phyloP scores from a whole-genome alignment of 23 tunicate species.

The Trididemnum clinides region DNA sequence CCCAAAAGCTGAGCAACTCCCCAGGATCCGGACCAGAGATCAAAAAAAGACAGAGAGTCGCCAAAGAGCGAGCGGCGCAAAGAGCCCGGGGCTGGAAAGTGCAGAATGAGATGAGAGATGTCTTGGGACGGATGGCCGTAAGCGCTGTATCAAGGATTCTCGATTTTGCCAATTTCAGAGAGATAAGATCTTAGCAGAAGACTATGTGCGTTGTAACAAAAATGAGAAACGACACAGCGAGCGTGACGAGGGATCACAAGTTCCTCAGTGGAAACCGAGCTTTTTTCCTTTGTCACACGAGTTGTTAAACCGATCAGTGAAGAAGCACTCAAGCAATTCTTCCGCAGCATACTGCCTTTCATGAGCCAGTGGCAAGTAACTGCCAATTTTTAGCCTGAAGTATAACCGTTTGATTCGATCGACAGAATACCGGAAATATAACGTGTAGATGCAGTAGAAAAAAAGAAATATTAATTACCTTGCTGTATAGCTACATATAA shows the following conservation, averaged over 20 bases:
- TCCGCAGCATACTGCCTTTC: neutral
- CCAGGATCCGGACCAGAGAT: too few species aligned
- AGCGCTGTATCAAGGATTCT: too few species aligned
- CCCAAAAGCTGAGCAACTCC: too few species aligned
- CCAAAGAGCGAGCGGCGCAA: too few species aligned
- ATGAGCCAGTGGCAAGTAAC: neutral
- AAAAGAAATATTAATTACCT: too few species aligned
- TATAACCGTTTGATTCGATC: neutral
- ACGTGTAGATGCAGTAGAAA: neutral
- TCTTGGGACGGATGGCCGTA: too few species aligned
- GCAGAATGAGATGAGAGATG: too few species aligned
- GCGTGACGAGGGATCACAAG: too few species aligned
- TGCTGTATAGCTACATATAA: neutral
- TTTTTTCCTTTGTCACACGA: neutral
- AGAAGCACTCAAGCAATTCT: neutral
- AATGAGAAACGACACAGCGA: neutral
- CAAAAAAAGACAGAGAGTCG: too few species aligned
- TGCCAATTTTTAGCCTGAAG: neutral
- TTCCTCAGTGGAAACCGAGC: neutral
- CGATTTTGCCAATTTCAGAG: too few species aligned
- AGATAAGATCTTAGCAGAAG: too few species aligned
- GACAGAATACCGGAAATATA: neutral
- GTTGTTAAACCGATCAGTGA: neutral
- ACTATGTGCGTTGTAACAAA: neutral
- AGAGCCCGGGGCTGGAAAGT: too few species aligned